A percentile compares a stretch with the other conserved stretches of the same genome.
phyloP scores from a whole-genome alignment of 2,888 invertebrate genomes.

The Lepidochrysops patricia region DNA sequence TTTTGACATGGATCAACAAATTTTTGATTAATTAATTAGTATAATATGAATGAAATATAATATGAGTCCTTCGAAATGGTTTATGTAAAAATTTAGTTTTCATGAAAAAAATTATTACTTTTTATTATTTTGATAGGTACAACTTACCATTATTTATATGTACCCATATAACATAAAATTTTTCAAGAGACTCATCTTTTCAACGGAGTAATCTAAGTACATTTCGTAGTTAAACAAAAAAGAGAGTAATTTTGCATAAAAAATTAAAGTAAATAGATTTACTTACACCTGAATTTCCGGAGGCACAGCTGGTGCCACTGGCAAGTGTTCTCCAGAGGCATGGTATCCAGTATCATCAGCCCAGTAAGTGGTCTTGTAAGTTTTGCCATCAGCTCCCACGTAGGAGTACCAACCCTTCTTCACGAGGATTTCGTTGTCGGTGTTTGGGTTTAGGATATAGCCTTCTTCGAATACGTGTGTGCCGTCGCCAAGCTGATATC shows the following conservation, averaged over 20 bases:
- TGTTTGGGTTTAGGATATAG: constrained; percentile 47
- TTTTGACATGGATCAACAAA: background rate
- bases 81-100: too few relatives aligned
- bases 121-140: too few relatives aligned
- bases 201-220: too few relatives aligned
- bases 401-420: constrained; percentile 68
- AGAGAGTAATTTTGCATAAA: too few relatives aligned
- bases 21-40: background rate
- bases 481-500: constrained; percentile 61
- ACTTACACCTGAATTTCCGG: constrained; percentile 60
- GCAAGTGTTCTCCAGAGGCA: constrained; percentile 61
- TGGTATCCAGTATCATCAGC: constrained; percentile 66
- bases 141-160: too few relatives aligned
- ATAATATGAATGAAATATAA: too few relatives aligned
- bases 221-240: too few relatives aligned
- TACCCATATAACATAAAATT: too few relatives aligned
- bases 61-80: too few relatives aligned
- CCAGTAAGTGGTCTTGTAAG: constrained; percentile 61
- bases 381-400: constrained; percentile 52
- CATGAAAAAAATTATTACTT: too few relatives aligned
- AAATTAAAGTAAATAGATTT: too few relatives aligned
- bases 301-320: constrained; percentile 56
- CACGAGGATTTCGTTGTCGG: constrained; percentile 52
- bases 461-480: constrained; percentile 64
- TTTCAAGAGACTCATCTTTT: too few relatives aligned